Base-by-base conservation (phyloP, 2,113 vertebrate genomes). In the Delphinus delphis region DNA sequence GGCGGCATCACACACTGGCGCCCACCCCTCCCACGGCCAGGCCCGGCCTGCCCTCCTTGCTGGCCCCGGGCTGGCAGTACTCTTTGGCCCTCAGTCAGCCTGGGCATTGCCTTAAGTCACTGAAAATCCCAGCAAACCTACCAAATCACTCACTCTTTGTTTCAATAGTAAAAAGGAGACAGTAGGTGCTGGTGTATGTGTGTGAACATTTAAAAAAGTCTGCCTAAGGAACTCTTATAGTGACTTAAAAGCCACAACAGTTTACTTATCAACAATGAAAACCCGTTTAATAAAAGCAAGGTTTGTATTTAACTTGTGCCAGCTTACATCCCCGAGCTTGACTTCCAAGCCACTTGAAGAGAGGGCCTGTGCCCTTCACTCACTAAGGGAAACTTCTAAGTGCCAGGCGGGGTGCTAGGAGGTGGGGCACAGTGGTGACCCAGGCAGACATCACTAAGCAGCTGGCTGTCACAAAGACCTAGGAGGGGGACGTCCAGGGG, bases 1-100 rank as follows among this genome's bases (percentile, higher is more conserved):
- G 76, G 31, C 0, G 17, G 53, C 1, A 15, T 25, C 28, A 20
- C 50, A 36, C 6, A 4, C 17, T 21, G 55, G 25, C 0, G 2
- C 62, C 50, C 8, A 28, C 9, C 31, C 12, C 26, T n/a, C 18
- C 76, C 13, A 25, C 1, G 11, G 36, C 44, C 88, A 68, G 62
- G 53, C n/a, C 6, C 15, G 10, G n/a, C 74, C 44, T 25, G 11
- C 20, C 38, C 26, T 38, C 38, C 15, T 68, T 12, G 6, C 67
- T 11, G 23, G 62, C 53, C 63, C 5, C 2, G 25, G 47, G 25
- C 4, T 82, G 58, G 65, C 58, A 92, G 60, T 23, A 38, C 25
- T 60, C 53, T 84, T 23, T 36, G 63, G 58, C 31, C 44, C 65
- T 55, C 31, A 55, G 26, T 18, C 65, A 5, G 15, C 55, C 73